Base-by-base conservation (phyloP, 2,113 vertebrate genomes). In the Calonectris borealis region DNA sequence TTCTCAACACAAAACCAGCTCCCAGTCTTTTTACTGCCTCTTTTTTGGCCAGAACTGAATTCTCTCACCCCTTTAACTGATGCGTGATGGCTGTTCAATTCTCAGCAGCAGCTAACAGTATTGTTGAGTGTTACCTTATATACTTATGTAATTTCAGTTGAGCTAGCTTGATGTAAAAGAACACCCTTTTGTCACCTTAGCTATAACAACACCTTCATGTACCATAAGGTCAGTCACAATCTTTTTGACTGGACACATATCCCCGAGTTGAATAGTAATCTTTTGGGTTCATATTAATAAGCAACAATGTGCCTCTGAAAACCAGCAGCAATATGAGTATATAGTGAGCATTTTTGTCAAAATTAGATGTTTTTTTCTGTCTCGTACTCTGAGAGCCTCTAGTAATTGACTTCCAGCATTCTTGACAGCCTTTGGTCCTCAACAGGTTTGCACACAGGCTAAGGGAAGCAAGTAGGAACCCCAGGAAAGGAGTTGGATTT, bases 91-190 rank as follows among this genome's bases (percentile, higher is more conserved):
- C 52, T 51, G 46, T 65, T 94, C 77, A 81, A 29, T 91, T 78
- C 51, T 73, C 38, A 60, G 46, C 48, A 75, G 80, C 69, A 94
- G 32, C 55, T 68, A 66, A 68, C 16, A n/a, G 73, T 36, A 42
- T 75, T 52, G 19, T 51, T 94, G 88, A 55, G 52, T 96, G 94
- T 93, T 95, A 95, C 66, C n/a, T 79, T 95, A 96, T 89, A 91
- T 95, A 95, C 86, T 96, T 93, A 95, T 80, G 97, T 96, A 97
- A 97, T 97, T 96, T 94, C 94, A 95, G 83, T 89, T 95, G 97
- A 66, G 81, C 46, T 49, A 69, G 8, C 83, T 77, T 83, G 73
- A 42, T 91, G 95, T 95, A 95, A 95, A 96, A 95, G 91, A 94
- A 96, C 83, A 93, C 89, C 73, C 16, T 89, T 61, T 73, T 85